Evolutionary conservation across 2,113 vertebrate species (phyloP), one percentile per base, ranked within the genome.

Genomic region (Hippolais icterina): DNA sequence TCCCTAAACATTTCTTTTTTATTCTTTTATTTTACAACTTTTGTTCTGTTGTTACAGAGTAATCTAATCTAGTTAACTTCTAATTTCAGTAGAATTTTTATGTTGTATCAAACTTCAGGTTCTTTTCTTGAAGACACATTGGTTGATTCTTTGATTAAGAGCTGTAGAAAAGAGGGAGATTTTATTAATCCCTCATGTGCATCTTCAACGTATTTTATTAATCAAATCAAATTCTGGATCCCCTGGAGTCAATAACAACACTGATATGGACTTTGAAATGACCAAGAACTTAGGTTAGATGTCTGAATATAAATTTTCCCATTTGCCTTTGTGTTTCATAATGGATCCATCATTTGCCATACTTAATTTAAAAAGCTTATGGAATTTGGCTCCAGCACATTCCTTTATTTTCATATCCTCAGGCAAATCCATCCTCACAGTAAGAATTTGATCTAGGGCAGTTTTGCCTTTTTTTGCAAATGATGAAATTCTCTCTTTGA

Each of bases 401-500:
- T 88, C 52, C 49, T 78, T 77, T 90, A 75, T 92, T 95, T 95
- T 93, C 41, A 50, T 50, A 75, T 84, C 61, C 65, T 89, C 69
- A 78, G 69, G 77, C 69, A 96, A 79, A 56, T 68, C 44, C 60
- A 68, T 56, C 41, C 64, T 83, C 64, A 71, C 69, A 76, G 68
- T 75, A 83, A 41, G 64, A 92, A 93, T 70, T 49, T 90, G 47
- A 95, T 90, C 85, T 86, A 87, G 72, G 69, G 60, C 65, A 86
- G 64, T 90, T 94, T 89, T 75, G 83, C 53, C 44, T 65, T 87
- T 94, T 89, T 95, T 87, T 80, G 22, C 31, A 92, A 81, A 81
- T 44, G 59, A 83, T 81, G 76, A 79, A 94, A 92, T 91, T 89
- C 65, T 82, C 41, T 87, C 56, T 93, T 77, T 92, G 93, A 95